These are phyloP conservation scores for Promerops cafer DNA, from an alignment of 2,113 vertebrate species.

Conservation along the genomic window DNA sequence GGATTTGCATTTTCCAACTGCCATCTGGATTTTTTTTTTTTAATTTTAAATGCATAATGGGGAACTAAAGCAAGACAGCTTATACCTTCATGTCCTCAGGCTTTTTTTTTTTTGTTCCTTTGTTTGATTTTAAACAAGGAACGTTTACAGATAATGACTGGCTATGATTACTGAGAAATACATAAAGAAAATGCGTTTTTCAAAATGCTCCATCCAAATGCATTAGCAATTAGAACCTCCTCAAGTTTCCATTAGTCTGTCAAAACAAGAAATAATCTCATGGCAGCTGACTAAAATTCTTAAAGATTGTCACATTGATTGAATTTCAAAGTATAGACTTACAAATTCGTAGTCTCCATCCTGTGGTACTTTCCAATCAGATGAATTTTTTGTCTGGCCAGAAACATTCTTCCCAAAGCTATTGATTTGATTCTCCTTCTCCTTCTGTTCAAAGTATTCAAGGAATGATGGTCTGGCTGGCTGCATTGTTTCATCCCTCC, in stretches of 20 bases:
- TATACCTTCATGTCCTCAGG: not conserved
- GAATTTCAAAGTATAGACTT: slow-evolving; percentile 70
- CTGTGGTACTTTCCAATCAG: slow-evolving; percentile 81
- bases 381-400: slow-evolving; percentile 70
- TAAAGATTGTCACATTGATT: slow-evolving; percentile 7
- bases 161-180: not conserved
- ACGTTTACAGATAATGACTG: not conserved
- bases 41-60: not conserved
- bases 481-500: slow-evolving; percentile 85
- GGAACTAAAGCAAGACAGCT: not conserved
- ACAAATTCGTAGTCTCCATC: slow-evolving; percentile 92
- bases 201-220: not conserved
- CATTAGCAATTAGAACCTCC: slow-evolving; percentile 12
- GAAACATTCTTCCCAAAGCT: slow-evolving; percentile 73
- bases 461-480: slow-evolving; percentile 90
- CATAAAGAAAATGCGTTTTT: not conserved
- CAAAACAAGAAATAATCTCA: slow-evolving; percentile 37
- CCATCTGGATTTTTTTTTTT: not conserved
- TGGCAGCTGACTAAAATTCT: not conserved
- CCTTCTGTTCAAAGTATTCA: slow-evolving; percentile 96
- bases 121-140: not conserved
- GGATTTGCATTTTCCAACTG: not conserved
- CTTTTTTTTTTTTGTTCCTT: not conserved
- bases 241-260: slow-evolving; percentile 36
- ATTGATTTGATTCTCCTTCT: slow-evolving; percentile 85